Evolutionary conservation across 1,140 invertebrate species (phyloP).

Genomic region (Ceratosolen solmsi): DNA sequence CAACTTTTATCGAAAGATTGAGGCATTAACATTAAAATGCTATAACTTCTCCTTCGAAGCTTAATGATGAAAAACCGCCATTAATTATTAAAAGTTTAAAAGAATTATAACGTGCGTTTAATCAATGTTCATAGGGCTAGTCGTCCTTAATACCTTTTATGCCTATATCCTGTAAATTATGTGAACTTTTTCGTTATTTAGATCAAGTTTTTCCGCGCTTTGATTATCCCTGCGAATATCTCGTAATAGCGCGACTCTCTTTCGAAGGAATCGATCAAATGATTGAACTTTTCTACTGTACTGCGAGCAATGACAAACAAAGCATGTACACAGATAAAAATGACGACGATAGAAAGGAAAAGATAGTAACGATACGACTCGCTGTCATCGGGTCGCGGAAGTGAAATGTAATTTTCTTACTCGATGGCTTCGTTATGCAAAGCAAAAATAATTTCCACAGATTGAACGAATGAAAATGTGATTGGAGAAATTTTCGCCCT

Average conservation of each 20-base stretch:
- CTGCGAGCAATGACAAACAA: conserved; percentile 25
- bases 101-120: conserved; percentile 11
- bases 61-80: conserved; percentile 13
- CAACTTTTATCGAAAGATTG: neutral
- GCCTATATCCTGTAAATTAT: neutral
- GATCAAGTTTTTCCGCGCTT: neutral
- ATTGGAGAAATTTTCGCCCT: conserved; percentile 40
- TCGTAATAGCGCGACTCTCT: conserved; percentile 24
- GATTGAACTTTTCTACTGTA: neutral
- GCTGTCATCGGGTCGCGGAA: conserved; percentile 3
- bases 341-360: no score
- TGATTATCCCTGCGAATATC: no score
- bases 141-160: neutral
- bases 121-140: neutral
- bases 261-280: conserved; percentile 13
- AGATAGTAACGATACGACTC: conserved; percentile 18
- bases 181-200: conserved; percentile 14
- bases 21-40: no score
- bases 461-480: conserved; percentile 4
- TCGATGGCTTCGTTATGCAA: conserved; percentile 3
- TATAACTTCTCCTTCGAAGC: neutral
- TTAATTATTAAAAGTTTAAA: neutral
- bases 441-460: conserved; percentile 45
- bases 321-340: neutral
- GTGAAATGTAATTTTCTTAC: conserved; percentile 27